Evolutionary conservation across 2,888 invertebrate genomes (phyloP), one percentile per base, ranked within the genome.

Genomic region (Orthonevra nobilis): DNA sequence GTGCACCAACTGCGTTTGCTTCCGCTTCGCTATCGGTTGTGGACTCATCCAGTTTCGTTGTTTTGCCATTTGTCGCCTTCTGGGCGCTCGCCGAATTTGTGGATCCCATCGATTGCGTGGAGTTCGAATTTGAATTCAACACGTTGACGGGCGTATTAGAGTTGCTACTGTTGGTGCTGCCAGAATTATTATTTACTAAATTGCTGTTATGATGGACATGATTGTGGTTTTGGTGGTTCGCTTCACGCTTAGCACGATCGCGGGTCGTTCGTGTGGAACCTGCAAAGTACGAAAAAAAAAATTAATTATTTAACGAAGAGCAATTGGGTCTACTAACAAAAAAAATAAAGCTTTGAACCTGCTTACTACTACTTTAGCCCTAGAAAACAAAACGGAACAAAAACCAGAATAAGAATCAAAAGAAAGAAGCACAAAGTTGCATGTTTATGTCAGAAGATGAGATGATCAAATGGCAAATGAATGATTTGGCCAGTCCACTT

Each of bases 1-100:
- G 92, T 6, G 93, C 93, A 9, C 81, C 69, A n/a, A 85, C 85
- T 6, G 50, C 66, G 83, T 90, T 91, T 0, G 90, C 89, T 50
- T 89, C 88, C 79, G 88, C 89, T 63, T 87, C 87, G 69, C 86
- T 86, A 58, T 86, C 87, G 38, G 85, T 82, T 7, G 83, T 83
- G 15, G 84, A 82, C 17, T 84, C 83, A 32, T 83, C 82, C 72
- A 75, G 60, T 30, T 79, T 79, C 15, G 54, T 32, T 9, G 63
- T 38, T 42, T 73, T 73, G 10, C 66, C 66, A 40, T 73, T 72
- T 32, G 48, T 38, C 26, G 34, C 54, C 32, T 40, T 54, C 54
- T 58, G 70, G 9, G 38, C 48, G 15, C 34, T 64, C 40, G 28
- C 10, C 26, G 46, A 52, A n/a, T 58, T 50, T 23, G 56, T 30